Evolutionary conservation across 37 sponge, comb jelly and placozoan species (phyloP).

Genomic region (Hormiphora californensis): DNA sequence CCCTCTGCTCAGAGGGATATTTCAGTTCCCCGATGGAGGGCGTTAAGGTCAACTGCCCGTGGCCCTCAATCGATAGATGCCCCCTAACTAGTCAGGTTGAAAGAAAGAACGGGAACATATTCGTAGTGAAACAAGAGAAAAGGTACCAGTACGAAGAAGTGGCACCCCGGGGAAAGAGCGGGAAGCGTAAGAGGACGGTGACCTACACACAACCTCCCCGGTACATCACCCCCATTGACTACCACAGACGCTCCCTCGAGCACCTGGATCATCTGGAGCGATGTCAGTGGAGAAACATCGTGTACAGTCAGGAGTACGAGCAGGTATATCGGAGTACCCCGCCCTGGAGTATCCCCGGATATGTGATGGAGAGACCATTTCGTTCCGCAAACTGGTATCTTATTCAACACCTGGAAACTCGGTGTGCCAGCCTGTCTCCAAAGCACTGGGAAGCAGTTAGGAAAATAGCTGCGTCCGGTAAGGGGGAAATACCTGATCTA

Average conservation of each 20-base stretch:
- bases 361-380: neutral
- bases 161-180: neutral
- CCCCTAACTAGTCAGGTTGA: neutral
- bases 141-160: neutral
- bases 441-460: neutral
- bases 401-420: neutral
- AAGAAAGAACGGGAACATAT: constrained; percentile 39
- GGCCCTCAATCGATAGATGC: constrained; percentile 28
- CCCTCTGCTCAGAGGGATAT: constrained; percentile 17
- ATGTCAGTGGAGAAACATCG: constrained; percentile 16
- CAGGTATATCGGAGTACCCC: neutral
- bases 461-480: neutral
- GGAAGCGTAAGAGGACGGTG: neutral
- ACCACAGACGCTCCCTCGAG: neutral
- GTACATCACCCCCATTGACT: constrained; percentile 30
- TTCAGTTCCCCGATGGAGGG: neutral
- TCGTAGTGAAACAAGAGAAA: constrained; percentile 19
- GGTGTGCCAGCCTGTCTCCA: neutral
- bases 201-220: neutral
- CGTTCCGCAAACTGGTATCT: constrained; percentile 12
- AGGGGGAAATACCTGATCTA: neutral
- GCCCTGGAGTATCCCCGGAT: neutral
- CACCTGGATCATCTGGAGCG: constrained; percentile 16
- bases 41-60: neutral
- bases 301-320: constrained; percentile 39